A percentile compares a stretch with the other conserved stretches of the same genome.
phyloP scores from a whole-genome alignment of 2,113 vertebrate species.

The Nicator chloris region DNA sequence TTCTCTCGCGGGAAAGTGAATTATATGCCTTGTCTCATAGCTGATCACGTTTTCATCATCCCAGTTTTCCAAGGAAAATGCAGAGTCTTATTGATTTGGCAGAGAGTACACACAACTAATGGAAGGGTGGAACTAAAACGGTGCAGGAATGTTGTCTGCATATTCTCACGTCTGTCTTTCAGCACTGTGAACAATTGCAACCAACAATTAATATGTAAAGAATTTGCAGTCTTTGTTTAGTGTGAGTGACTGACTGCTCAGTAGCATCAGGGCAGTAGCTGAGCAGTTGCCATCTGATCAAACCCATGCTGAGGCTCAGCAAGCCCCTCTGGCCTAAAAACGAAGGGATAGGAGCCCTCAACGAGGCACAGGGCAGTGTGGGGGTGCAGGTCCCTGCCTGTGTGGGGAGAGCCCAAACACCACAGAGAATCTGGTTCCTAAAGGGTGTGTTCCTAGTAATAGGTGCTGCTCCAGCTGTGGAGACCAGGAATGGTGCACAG shows the following conservation, averaged over 20 bases:
- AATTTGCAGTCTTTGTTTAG: constrained; percentile 18
- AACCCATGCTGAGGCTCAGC: background rate
- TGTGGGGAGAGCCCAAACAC: background rate
- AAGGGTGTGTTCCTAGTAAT: fast-evolving
- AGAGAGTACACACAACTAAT: background rate
- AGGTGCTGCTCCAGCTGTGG: background rate
- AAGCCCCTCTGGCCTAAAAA: background rate
- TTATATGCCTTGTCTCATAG: background rate
- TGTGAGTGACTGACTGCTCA: background rate
- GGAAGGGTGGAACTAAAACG: background rate
- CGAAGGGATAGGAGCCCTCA: background rate
- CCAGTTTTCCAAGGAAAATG: background rate
- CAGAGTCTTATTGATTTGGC: background rate
- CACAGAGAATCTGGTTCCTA: background rate
- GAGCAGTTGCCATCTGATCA: background rate
- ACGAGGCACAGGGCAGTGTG: fast-evolving
- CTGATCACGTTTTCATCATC: background rate
- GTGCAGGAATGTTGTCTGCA: background rate
- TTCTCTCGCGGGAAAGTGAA: background rate
- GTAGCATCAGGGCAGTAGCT: background rate
- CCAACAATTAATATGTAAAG: constrained; percentile 40
- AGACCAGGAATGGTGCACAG: background rate
- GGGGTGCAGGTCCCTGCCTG: background rate
- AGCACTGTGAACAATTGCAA: constrained; percentile 8
- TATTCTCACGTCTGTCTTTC: constrained; percentile 11